Percentiles rank a stretch among this genome's conserved stretches.
Conservation (phyloP, 2,113 vertebrate genomes). For the Hippocampus guttulatus region DNA sequence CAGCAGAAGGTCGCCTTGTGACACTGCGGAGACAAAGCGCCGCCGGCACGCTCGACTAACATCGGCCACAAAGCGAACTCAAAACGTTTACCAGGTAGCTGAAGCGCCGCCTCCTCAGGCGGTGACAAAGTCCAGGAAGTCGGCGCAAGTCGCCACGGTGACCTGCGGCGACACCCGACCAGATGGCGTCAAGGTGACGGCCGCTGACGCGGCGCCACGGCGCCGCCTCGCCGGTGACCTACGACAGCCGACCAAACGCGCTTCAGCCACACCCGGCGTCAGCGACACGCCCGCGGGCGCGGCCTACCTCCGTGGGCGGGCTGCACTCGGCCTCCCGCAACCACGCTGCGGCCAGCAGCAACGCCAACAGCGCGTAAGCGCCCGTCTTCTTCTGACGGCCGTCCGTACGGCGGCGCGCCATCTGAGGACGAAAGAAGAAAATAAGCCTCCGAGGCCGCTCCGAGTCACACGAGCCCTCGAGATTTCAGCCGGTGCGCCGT, state of each 20-base stretch:
- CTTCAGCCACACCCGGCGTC: background rate
- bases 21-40: conserved; percentile 36
- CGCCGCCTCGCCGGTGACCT: background rate
- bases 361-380: conserved; percentile 8
- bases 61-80: background rate
- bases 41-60: background rate
- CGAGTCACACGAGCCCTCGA: background rate
- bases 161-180: background rate
- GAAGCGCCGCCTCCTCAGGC: conserved; percentile 54
- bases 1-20: conserved; percentile 54
- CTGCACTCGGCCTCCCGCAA: conserved; percentile 13
- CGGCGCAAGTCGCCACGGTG: background rate
- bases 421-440: background rate
- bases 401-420: no score
- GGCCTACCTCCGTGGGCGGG: conserved; percentile 37
- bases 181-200: background rate
- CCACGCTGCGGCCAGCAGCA: conserved; percentile 24
- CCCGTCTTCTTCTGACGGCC: conserved; percentile 29
- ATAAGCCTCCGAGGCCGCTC: background rate
- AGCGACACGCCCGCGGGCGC: conserved; percentile 6
- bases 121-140: conserved; percentile 57
- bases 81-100: conserved; percentile 46
- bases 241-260: background rate
- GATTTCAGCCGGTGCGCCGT: background rate
- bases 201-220: background rate